Percentiles rank a stretch among this genome's conserved stretches.
phyloP scores from a whole-genome alignment of 2,797 vertebrate species.

The Yasuhikotakia modesta region DNA sequence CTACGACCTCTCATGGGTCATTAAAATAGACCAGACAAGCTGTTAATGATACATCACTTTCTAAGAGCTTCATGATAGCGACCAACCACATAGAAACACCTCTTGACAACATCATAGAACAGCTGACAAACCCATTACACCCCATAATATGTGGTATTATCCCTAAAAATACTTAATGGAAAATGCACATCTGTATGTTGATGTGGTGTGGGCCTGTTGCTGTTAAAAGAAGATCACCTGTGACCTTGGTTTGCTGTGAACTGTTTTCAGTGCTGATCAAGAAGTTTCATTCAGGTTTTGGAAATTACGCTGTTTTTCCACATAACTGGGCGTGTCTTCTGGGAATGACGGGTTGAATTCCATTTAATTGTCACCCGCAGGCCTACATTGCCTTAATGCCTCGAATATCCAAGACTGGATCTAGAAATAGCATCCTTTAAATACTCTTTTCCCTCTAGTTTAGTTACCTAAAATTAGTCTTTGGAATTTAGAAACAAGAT shows the following conservation, averaged over 20 bases:
- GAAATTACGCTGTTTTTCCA: background rate
- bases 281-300: background rate
- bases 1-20: conserved; percentile 36
- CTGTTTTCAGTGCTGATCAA: background rate
- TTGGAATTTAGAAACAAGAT: conserved; percentile 42
- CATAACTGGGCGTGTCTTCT: conserved; percentile 20
- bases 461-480: conserved; percentile 31
- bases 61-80: conserved; percentile 30
- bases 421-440: conserved; percentile 37
- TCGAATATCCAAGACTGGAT: conserved; percentile 32
- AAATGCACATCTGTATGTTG: conserved; percentile 29
- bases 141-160: background rate
- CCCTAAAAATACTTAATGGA: conserved; percentile 9
- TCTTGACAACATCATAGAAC: conserved; percentile 46
- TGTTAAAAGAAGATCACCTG: conserved; percentile 1
- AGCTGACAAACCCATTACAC: conserved; percentile 51
- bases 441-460: conserved; percentile 15
- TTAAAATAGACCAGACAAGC: conserved; percentile 40
- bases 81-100: conserved; percentile 45
- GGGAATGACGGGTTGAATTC: conserved; percentile 17
- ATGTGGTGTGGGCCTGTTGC: background rate
- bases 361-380: conserved; percentile 34
- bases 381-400: conserved; percentile 1
- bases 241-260: background rate
- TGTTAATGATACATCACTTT: conserved; percentile 52